A percentile compares a stretch with the other conserved stretches of the same genome.
Conservation (phyloP, 2,113 vertebrate species). For the Phrynosoma blainvillii region DNA sequence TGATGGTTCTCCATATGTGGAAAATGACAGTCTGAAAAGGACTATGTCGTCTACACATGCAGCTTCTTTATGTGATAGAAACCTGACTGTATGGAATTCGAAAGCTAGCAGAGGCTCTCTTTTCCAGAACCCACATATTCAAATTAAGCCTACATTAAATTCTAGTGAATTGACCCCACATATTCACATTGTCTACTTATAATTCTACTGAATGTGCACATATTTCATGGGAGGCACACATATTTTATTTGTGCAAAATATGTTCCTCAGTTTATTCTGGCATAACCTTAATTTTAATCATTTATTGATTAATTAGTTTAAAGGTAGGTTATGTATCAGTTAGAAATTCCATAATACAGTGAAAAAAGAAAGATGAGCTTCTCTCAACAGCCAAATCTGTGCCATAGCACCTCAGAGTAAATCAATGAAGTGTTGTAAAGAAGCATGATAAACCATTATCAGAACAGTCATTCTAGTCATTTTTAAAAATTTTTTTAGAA, state of each 20-base stretch:
- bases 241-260: not conserved
- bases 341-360: not conserved
- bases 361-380: too few species aligned
- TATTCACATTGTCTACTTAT: too few species aligned
- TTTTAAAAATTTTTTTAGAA: not conserved
- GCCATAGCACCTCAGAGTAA: not conserved
- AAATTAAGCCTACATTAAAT: too few species aligned
- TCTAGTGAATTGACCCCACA: too few species aligned
- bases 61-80: too few species aligned
- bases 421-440: not conserved
- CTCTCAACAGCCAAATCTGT: not conserved
- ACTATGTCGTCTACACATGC: too few species aligned
- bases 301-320: not conserved
- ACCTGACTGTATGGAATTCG: too few species aligned
- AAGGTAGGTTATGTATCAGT: not conserved
- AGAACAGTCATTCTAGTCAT: not conserved
- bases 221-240: too few species aligned
- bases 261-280: not conserved
- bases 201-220: not conserved
- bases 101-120: too few species aligned
- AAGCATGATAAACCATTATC: not conserved
- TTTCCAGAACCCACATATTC: too few species aligned
- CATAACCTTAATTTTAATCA: not conserved
- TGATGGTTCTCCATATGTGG: too few species aligned
- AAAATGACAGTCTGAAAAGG: too few species aligned